These are phyloP conservation scores for Akabosia matsudoensis DNA, from an alignment of 1,140 invertebrate genomes.

Conservation along the genomic window DNA sequence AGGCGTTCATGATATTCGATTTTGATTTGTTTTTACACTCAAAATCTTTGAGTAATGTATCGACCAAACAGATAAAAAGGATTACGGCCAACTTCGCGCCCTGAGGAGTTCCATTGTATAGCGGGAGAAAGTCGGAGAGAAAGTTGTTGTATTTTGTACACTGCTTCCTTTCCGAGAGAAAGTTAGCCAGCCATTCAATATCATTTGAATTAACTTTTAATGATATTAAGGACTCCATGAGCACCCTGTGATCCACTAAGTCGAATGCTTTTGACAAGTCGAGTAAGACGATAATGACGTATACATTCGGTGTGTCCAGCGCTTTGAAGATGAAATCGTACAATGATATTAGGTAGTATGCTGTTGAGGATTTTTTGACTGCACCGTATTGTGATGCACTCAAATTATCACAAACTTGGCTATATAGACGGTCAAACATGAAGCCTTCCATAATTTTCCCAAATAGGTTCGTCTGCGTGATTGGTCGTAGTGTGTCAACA, in stretches of 20 bases:
- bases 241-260: constrained; percentile 18
- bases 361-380: constrained; percentile 13
- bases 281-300: constrained; percentile 26
- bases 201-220: constrained; percentile 5
- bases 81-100: constrained; percentile 18
- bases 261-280: constrained; percentile 30
- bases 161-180: not conserved
- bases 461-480: constrained; percentile 24
- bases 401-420: not conserved
- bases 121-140: not conserved
- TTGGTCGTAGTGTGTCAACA: constrained; percentile 9
- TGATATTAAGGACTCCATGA: constrained; percentile 9
- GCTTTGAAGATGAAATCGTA: constrained; percentile 13
- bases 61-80: constrained; percentile 5
- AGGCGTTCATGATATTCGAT: not conserved
- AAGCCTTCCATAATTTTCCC: constrained; percentile 23
- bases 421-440: constrained; percentile 24
- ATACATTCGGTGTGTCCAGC: constrained; percentile 6
- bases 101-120: constrained; percentile 18
- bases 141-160: not conserved
- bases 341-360: not conserved
- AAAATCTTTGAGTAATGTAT: not conserved
- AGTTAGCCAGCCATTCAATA: constrained; percentile 13
- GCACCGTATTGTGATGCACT: not conserved
- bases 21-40: too few relatives aligned